Conservation (phyloP, 2,113 vertebrate genomes). For the Hirundichthys speculiger region DNA sequence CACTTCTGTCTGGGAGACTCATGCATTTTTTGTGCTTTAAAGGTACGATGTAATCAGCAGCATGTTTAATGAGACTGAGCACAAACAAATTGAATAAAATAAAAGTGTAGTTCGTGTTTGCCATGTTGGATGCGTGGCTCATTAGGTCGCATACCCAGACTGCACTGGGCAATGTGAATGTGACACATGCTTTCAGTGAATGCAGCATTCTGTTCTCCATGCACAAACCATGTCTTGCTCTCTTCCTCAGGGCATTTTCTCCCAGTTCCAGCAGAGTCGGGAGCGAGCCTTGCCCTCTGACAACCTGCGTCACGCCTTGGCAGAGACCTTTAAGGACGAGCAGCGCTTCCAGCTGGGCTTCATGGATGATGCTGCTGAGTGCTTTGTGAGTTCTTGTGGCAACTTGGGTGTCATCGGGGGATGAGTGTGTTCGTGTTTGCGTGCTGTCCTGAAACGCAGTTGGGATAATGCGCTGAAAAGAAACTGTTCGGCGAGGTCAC, state of each 20-base stretch:
- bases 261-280: slow-evolving; percentile 93
- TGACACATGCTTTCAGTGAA: slow-evolving; percentile 23
- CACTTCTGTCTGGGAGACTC: slow-evolving; percentile 94
- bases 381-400: slow-evolving; percentile 89
- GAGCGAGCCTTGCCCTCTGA: slow-evolving; percentile 96
- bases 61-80: neutral
- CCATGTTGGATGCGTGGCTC: neutral
- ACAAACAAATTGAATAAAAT: too few relatives aligned
- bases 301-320: slow-evolving; percentile 92
- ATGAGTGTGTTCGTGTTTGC: slow-evolving; percentile 30
- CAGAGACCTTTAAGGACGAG: slow-evolving; percentile 97
- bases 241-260: slow-evolving; percentile 88
- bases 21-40: slow-evolving; percentile 98
- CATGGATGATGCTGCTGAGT: slow-evolving; percentile 98
- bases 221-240: slow-evolving; percentile 17
- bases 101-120: neutral
- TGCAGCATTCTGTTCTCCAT: slow-evolving; percentile 3
- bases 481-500: slow-evolving; percentile 74
- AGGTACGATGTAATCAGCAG: slow-evolving; percentile 79
- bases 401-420: slow-evolving; percentile 27
- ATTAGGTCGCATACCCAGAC: slow-evolving; percentile 7
- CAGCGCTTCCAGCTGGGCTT: slow-evolving; percentile 97
- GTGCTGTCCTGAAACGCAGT: slow-evolving; percentile 25
- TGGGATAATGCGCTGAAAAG: slow-evolving; percentile 39
- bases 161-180: slow-evolving; percentile 4